Evolutionary conservation across 2,888 invertebrate genomes (phyloP).

Genomic region (Plemyria rubiginata): DNA sequence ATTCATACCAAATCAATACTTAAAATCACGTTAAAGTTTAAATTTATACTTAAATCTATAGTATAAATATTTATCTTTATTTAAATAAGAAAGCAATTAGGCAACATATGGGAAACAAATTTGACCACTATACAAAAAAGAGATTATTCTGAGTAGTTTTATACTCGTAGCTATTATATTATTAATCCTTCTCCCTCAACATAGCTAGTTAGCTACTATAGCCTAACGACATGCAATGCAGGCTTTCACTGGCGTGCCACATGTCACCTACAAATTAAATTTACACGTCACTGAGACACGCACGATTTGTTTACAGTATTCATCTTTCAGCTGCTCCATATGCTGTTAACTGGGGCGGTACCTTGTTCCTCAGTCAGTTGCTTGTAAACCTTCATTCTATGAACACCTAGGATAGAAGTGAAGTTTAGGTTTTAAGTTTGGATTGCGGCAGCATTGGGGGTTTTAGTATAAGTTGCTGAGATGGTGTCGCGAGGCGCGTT

Average conservation of each 20-base stretch:
- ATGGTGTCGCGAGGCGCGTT: conserved; percentile 64
- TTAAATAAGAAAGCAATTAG: too few relatives aligned
- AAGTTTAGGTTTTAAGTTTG: conserved; percentile 10
- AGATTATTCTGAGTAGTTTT: too few relatives aligned
- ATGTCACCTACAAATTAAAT: conserved; percentile 70
- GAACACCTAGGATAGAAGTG: conserved; percentile 47
- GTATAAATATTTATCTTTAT: too few relatives aligned
- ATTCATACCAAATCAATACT: too few relatives aligned
- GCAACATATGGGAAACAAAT: too few relatives aligned
- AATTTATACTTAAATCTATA: too few relatives aligned
- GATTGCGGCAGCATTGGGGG: background rate
- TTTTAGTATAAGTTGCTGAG: conserved; percentile 32
- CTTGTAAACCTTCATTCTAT: conserved; percentile 54
- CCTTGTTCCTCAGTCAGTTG: conserved; percentile 64
- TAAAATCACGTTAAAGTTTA: too few relatives aligned
- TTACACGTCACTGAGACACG: conserved; percentile 66
- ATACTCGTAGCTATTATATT: too few relatives aligned
- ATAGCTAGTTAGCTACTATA: background rate
- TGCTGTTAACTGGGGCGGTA: conserved; percentile 68
- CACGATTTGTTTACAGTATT: conserved; percentile 72
- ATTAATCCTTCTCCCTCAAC: background rate
- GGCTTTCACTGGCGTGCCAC: conserved; percentile 56
- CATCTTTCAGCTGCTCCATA: conserved; percentile 68
- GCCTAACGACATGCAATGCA: conserved; percentile 4
- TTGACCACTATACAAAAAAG: too few relatives aligned